Evolutionary conservation across 1,140 invertebrate genomes (phyloP), one percentile per base, ranked within the genome.

Genomic region (Drosophila nikananu): DNA sequence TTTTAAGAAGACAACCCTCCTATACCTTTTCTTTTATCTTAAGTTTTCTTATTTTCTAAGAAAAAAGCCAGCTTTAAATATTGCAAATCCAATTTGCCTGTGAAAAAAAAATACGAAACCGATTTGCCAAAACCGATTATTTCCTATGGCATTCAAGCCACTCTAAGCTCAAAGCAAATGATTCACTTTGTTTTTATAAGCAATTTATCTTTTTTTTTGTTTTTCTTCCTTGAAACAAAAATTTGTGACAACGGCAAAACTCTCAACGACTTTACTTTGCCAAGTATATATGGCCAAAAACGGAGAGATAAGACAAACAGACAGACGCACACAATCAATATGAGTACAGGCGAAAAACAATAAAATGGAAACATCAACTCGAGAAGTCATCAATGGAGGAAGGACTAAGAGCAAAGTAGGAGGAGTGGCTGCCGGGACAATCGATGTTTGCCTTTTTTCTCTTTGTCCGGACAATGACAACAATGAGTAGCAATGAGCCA

Each of bases 351-450:
- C 52, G 42, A 63, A 79, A 73, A 79, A 79, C 62, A 79, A 72
- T 79, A 79, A 79, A 79, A 79, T 55, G 66, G 46, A 79, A 79
- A 72, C 77, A 79, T 79, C 76, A 79, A 79, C 76, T 79, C 48
- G 60, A 79, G 60, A 79, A 79, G 76, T 73, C 75, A 71, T 78
- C 76, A 60, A 60, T 78, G 48, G 55, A 41, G 63, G 42, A 76
- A 30, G 54, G 46, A 23, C 19, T 15, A 3, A 27, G 25, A 12
- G 41, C 39, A 17, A 52, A 58, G 25, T 32, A 21, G 15, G 25
- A 27, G 39, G 15, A 12, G 57, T 13, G 19, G 60, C 5, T 60
- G 46, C 46, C 51, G 32, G 19, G 37, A 21, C 62, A 15, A 48
- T 75, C 41, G 27, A 51, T 46, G 58, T 64, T 64, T 68, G 68